Percentiles rank a stretch among this genome's conserved stretches.
Conservation (phyloP, 2,888 invertebrate species). For the Chrysina gloriosa region DNA sequence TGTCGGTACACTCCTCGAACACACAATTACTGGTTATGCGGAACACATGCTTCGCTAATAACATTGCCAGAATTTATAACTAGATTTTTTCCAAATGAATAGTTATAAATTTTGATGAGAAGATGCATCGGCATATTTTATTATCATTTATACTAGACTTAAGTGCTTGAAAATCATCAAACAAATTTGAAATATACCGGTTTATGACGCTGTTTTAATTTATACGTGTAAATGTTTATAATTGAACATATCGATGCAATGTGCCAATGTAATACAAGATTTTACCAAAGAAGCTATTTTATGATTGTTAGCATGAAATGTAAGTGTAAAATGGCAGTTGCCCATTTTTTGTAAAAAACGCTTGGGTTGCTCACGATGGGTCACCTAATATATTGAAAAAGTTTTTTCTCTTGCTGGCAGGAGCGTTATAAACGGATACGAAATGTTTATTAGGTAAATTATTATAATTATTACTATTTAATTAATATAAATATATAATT, state of each 20-base stretch:
- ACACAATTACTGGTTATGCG: no score
- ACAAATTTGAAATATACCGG: no score
- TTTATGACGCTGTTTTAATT: no score
- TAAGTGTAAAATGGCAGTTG: slow-evolving; percentile 34
- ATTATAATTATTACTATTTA: slow-evolving; percentile 37
- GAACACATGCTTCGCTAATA: no score
- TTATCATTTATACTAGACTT: no score
- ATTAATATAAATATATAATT: slow-evolving; percentile 39
- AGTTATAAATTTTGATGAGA: no score
- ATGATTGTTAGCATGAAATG: slow-evolving; percentile 38
- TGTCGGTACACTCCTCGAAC: no score
- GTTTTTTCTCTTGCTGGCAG: slow-evolving; percentile 49
- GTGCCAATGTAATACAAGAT: slow-evolving; percentile 28
- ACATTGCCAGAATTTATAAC: no score
- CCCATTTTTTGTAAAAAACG: slow-evolving; percentile 18
- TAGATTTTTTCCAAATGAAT: no score
- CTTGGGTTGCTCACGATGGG: slow-evolving; percentile 13
- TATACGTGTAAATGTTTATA: no score
- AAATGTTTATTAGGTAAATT: slow-evolving; percentile 40
- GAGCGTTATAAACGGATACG: slow-evolving; percentile 42
- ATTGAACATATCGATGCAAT: slow-evolving; percentile 26
- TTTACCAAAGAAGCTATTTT: slow-evolving; percentile 6
- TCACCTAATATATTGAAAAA: slow-evolving; percentile 19
- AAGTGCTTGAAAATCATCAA: no score
- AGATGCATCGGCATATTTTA: no score